A percentile compares a stretch with the other conserved stretches of the same genome.
These are phyloP conservation scores for Vicugna pacos DNA, from an alignment of 2,113 vertebrate genomes.

Conservation along the genomic window DNA sequence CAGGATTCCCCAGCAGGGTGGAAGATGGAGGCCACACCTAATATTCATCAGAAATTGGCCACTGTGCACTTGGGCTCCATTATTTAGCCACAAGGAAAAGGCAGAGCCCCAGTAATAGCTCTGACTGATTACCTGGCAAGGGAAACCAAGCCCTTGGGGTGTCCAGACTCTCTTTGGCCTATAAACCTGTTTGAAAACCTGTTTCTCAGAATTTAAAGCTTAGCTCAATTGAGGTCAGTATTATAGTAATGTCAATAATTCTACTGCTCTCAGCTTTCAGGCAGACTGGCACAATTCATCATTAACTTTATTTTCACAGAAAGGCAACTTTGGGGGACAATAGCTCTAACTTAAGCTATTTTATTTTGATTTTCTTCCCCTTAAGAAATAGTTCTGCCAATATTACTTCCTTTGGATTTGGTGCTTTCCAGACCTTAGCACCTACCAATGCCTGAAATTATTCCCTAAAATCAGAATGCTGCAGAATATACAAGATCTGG, in stretches of 20 bases:
- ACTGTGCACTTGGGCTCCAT: background rate
- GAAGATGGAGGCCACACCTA: slow-evolving; percentile 7
- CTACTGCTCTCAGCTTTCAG: slow-evolving; percentile 35
- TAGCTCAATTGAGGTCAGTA: slow-evolving; percentile 71
- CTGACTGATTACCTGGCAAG: slow-evolving; percentile 73
- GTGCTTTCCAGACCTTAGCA: slow-evolving; percentile 49
- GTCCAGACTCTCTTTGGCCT: slow-evolving; percentile 60
- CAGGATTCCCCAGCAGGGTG: background rate
- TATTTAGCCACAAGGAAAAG: slow-evolving; percentile 67
- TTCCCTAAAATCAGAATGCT: background rate
- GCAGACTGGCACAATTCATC: slow-evolving; percentile 53
- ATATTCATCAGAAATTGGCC: slow-evolving; percentile 31
- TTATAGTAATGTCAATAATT: slow-evolving; percentile 71
- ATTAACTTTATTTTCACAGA: slow-evolving; percentile 77
- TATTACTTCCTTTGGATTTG: slow-evolving; percentile 46
- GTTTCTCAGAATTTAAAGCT: slow-evolving; percentile 79
- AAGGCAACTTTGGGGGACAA: slow-evolving; percentile 69
- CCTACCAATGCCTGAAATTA: background rate
- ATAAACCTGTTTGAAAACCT: slow-evolving; percentile 80
- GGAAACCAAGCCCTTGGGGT: slow-evolving; percentile 59
- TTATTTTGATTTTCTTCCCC: slow-evolving; percentile 73
- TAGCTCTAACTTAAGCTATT: slow-evolving; percentile 64
- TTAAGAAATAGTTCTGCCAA: slow-evolving; percentile 65
- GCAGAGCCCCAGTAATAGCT: slow-evolving; percentile 47
- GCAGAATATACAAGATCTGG: background rate